Evolutionary conservation across 92 coral and sea anemone genomes (phyloP).

Genomic region (Umimayanthus chanpuru): DNA sequence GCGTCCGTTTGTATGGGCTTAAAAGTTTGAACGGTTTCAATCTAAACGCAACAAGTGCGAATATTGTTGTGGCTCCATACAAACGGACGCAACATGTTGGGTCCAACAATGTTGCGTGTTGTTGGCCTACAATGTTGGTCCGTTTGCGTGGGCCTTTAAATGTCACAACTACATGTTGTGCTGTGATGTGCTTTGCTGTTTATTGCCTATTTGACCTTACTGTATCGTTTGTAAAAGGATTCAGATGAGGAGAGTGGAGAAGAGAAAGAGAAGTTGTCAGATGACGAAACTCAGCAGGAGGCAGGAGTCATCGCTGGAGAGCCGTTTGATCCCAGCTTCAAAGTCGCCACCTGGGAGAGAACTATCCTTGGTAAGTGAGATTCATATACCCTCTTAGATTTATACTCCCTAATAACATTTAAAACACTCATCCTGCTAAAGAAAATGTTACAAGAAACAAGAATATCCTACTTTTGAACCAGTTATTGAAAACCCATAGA

Average conservation of each 20-base stretch:
- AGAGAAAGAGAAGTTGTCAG: constrained; percentile 52
- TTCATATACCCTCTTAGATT: background rate
- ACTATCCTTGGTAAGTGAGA: constrained; percentile 83
- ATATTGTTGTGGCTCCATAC: no score
- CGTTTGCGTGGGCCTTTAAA: no score
- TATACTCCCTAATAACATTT: no score
- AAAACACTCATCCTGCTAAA: no score
- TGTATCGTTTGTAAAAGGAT: background rate
- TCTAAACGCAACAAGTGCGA: no score
- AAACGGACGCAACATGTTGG: no score
- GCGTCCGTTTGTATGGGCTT: no score
- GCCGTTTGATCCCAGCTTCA: constrained; percentile 74
- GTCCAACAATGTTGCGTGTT: no score
- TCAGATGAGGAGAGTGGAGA: constrained; percentile 51
- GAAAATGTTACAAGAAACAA: background rate
- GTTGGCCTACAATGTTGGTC: no score
- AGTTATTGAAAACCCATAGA: no score
- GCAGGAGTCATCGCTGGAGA: constrained; percentile 58
- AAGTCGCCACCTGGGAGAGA: constrained; percentile 85
- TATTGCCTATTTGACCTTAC: background rate
- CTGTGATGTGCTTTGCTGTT: no score
- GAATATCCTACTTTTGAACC: background rate
- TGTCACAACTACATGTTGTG: background rate
- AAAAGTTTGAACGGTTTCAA: no score
- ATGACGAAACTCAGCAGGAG: constrained; percentile 59